Evolutionary conservation across 92 coral and sea anemone genomes (phyloP), one percentile per base, ranked within the genome.

Genomic region (Phymanthus crucifer): DNA sequence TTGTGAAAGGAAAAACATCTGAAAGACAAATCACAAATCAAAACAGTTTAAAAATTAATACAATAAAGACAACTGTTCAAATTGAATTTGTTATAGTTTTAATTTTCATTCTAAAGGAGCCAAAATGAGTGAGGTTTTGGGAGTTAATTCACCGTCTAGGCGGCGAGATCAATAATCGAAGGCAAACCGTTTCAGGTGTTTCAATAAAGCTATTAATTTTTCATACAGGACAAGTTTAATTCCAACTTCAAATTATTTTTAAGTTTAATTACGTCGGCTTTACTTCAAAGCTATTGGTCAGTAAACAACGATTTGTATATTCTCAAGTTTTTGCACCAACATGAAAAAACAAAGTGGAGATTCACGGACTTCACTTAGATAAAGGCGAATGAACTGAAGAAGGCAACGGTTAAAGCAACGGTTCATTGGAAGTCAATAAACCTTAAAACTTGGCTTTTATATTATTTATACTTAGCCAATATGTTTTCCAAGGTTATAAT

Each of bases 181-280:
- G 29, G 34, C 32, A 17, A 24, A 18, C 35, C 33, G 33, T 10
- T 24, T 61, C 68, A 61, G 35, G 68, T 61, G 68, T n/a, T 61
- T 61, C 68, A 61, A 61, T 27, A 61, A 61, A 10, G 17, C 34
- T 24, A 61, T 61, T 61, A 61, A 61, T 61, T 26, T 61, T 61
- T 61, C 68, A 61, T 24, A 8, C 29, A 54, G 32, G 2, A 61
- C 26, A 27, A 61, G 68, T 61, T 61, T 61, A 21, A 61, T 61
- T 61, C 34, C 68, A 24, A 61, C 29, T 61, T 61, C 26, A 24
- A 27, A 6, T 27, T 18, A 34, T 27, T 61, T 12, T 61, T 7
- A 27, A 24, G 13, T 61, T 61, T 61, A 61, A 61, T 61, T 61
- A 29, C 0, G 29, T 27, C 29, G 32, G 27, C 68, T 61, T 61